A percentile compares a stretch with the other conserved stretches of the same genome.
Evolutionary conservation across 2,113 vertebrate genomes (phyloP).

Genomic region (Lichenostomus cassidix): DNA sequence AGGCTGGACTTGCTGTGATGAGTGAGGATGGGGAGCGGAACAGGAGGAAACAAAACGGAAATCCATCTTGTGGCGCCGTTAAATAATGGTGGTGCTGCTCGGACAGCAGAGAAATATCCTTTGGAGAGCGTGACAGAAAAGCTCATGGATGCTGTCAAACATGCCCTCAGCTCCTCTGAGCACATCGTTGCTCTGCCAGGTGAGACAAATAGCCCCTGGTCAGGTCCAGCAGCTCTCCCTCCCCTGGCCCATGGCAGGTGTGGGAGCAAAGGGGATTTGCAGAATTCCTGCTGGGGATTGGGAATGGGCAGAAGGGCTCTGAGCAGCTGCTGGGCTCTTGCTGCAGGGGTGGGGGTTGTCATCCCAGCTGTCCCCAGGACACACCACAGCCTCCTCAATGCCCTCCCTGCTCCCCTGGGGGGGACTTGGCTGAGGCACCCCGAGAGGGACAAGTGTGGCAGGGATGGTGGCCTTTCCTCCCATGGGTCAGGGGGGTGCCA

Average conservation of each 20-base stretch:
- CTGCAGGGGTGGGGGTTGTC: neutral
- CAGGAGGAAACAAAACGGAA: neutral
- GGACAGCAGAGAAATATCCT: slow-evolving; percentile 10
- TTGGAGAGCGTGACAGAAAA: slow-evolving; percentile 22
- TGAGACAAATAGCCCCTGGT: neutral
- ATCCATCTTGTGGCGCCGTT: slow-evolving; percentile 9
- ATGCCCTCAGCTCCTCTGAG: slow-evolving; percentile 34
- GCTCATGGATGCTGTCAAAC: slow-evolving; percentile 58
- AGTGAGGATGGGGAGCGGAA: neutral
- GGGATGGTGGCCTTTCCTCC: neutral
- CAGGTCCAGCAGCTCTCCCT: rapidly evolving
- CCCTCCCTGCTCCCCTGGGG: neutral
- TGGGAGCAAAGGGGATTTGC: neutral
- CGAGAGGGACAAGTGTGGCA: rapidly evolving
- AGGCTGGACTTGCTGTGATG: neutral
- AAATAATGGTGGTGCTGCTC: neutral
- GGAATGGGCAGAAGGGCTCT: rapidly evolving
- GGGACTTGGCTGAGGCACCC: neutral
- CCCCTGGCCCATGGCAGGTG: rapidly evolving
- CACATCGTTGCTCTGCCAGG: neutral
- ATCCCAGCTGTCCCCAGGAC: neutral
- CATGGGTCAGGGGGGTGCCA: rapidly evolving
- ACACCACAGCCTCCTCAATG: rapidly evolving
- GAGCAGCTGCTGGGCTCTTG: neutral
- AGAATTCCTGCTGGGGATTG: neutral